phyloP scores from a whole-genome alignment of 2,888 invertebrate genomes.

The Pardosa pseudoannulata region DNA sequence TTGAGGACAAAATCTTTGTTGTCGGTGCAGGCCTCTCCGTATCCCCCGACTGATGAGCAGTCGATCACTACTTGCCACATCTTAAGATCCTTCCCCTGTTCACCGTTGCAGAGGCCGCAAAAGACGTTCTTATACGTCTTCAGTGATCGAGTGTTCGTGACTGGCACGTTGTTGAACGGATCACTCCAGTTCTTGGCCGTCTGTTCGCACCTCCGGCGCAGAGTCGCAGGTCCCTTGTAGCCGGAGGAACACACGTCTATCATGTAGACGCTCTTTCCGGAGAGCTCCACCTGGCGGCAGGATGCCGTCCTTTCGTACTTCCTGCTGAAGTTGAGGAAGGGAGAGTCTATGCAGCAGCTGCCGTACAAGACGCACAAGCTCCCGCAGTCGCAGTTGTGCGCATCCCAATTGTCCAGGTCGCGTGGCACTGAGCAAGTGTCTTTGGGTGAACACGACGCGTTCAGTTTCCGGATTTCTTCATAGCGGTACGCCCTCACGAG shows the following conservation, averaged over 20 bases:
- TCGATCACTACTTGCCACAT: constrained; percentile 66
- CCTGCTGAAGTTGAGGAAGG: constrained; percentile 34
- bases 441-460: constrained; percentile 49
- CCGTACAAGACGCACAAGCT: constrained; percentile 49
- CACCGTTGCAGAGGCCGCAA: constrained; percentile 55
- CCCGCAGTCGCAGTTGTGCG: constrained; percentile 60
- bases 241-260: constrained; percentile 29
- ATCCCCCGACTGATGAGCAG: constrained; percentile 29
- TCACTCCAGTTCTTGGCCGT: constrained; percentile 50
- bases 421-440: constrained; percentile 55
- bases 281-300: not conserved
- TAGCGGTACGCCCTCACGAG: constrained; percentile 14
- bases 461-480: constrained; percentile 28
- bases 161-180: constrained; percentile 50
- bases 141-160: constrained; percentile 27
- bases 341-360: constrained; percentile 67
- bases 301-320: constrained; percentile 13
- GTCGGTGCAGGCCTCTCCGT: constrained; percentile 35
- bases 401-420: constrained; percentile 32
- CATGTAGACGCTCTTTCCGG: constrained; percentile 33
- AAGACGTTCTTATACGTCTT: constrained; percentile 57
- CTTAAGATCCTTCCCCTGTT: constrained; percentile 9
- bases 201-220: constrained; percentile 41
- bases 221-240: constrained; percentile 13
- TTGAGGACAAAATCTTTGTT: constrained; percentile 55